These are phyloP conservation scores for Stegodyphus dumicola DNA, from an alignment of 1,140 invertebrate species.

Conservation along the genomic window DNA sequence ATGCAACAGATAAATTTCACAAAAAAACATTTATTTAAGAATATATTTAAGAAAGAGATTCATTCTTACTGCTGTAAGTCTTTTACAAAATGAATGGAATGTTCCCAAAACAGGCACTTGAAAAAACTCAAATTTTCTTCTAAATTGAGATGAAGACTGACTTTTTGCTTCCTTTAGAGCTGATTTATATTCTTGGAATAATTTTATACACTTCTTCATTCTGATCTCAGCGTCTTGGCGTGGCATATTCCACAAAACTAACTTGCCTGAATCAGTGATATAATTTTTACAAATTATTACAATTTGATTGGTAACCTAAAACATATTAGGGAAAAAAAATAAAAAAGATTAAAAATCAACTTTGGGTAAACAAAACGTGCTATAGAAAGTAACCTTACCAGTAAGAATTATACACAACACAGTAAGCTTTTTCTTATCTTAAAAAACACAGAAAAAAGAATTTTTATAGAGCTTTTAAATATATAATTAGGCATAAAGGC, in stretches of 20 bases:
- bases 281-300: constrained; percentile 93
- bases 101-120: constrained; percentile 97
- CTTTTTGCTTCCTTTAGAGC: constrained; percentile 70
- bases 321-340: constrained; percentile 38
- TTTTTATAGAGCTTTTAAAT: not conserved
- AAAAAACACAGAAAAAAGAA: not conserved
- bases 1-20: too few species aligned
- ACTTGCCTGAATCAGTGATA: constrained; percentile 84
- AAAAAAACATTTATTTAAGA: too few species aligned
- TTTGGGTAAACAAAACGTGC: too few species aligned
- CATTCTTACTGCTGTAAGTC: constrained; percentile 76
- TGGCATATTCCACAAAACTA: constrained; percentile 91
- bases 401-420: not conserved
- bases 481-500: not conserved
- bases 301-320: constrained; percentile 95
- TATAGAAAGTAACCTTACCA: too few species aligned
- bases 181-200: constrained; percentile 80
- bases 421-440: not conserved
- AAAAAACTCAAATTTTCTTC: constrained; percentile 86
- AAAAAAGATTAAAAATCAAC: too few species aligned
- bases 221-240: constrained; percentile 78
- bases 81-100: constrained; percentile 90
- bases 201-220: constrained; percentile 84
- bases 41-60: too few species aligned
- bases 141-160: constrained; percentile 68